Base-by-base conservation (phyloP, 2,888 invertebrate genomes). In the Aplocera efformata region DNA sequence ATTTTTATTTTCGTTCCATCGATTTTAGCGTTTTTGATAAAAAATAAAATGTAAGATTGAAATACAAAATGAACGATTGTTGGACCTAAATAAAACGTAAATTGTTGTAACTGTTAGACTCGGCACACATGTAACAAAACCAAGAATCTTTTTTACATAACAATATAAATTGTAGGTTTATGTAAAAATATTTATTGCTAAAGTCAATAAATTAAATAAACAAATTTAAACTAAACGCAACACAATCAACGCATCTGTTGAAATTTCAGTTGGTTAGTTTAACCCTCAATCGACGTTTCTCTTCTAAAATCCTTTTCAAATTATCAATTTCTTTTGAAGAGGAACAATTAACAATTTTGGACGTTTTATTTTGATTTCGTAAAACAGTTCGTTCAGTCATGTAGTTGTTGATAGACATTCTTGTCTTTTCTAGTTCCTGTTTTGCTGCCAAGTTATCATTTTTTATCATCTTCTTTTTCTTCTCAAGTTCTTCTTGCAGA, bases 401-500 rank as follows among this genome's bases (percentile, higher is more conserved):
- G 47, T 72, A 84, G 26, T 67, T 72, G 33, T 75, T 67, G 11
- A 90, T 82, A 21, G 79, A 69, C 32, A 70, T 67, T 65, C 88
- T 89, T 7, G 84, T 74, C 46, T 83, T 72, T 36, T 88, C 81
- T 13, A 91, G 56, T 43, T 89, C 74, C 40, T 78, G 65, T 47
- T 89, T 89, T 10, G 82, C 82, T 13, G 77, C 72, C 20, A 70
- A 51, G 29, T 90, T 89, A 46, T 79, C 68, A 42, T 81, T 73
- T 55, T 65, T 68, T 6, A 92, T 89, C n/a, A 48, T 29, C 35
- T 67, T 66, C 47, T 71, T 83, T 56, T 90, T 90, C 29, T 60
- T 72, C 37, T 90, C 81, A 10, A 91, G 57, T 59, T 91, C 90
- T 40, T 90, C 88, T 46, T 86, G 70, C 44, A 91, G 67, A 9